Evolutionary conservation across 2,797 vertebrate genomes (phyloP), one percentile per base, ranked within the genome.

Genomic region (Tapera naevia): DNA sequence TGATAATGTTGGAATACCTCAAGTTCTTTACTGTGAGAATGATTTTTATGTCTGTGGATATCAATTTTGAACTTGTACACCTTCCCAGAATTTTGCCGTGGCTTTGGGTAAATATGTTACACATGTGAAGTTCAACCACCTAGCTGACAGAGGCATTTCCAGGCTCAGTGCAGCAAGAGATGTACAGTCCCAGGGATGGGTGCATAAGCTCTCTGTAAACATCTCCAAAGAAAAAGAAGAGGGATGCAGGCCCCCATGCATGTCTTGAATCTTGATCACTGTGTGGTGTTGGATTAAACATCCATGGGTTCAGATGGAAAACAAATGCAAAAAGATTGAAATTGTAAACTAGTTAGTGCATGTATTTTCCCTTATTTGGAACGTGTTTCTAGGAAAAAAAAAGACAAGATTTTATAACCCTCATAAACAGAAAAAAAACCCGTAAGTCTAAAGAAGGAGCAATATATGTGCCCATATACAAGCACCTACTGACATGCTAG

Each of bases 221-320:
- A 66, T 17, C 7, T 56, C 28, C 33, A 57, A 45, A 65, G 10
- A 67, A 37, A 66, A 4, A 32, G 13, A 79, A 53, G 10, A 45
- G 6, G 4, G 41, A 41, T 1, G 1, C 8, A 58, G 14, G 2
- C 0, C 10, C 6, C 11, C 0, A 0, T 33, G 4, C 0, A 0
- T 32, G 17, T 11, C n/a, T 46, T 67, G 53, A 60, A 25, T 70
- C 9, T 48, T 41, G 11, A 35, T 28, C 9, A 17, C 9, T 10
- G 3, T 12, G 8, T 53, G 50, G 7, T 11, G 89, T 82, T 88
- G 23, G 89, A 73, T 37, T 53, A 50, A 73, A 30, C 8, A 66
- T n/a, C 73, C 1, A 13, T 16, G 22, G 13, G 2, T 12, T 39
- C 7, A 48, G 9, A 39, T 18, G 13, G 15, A 70, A 86, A 37